phyloP scores from a whole-genome alignment of 2,797 vertebrate species.

The Lagorchestes hirsutus region DNA sequence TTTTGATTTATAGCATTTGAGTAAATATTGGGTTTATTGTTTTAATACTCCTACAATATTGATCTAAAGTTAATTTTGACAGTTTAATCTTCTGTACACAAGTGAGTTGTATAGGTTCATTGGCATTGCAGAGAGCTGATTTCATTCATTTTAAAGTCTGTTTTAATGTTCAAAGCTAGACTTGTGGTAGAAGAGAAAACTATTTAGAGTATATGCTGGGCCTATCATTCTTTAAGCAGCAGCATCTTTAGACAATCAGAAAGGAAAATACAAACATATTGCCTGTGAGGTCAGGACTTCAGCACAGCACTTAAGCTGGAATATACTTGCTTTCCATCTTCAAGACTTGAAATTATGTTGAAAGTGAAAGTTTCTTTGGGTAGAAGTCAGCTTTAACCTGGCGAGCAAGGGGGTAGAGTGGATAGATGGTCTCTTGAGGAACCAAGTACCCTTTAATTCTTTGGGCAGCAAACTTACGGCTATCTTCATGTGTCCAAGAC shows the following conservation, averaged over 20 bases:
- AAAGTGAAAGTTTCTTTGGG: slow-evolving; percentile 28
- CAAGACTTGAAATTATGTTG: slow-evolving; percentile 21
- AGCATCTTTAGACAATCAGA: not conserved
- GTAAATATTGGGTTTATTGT: not conserved
- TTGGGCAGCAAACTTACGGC: slow-evolving; percentile 56
- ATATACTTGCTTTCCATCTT: slow-evolving; percentile 50
- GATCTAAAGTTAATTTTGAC: not conserved
- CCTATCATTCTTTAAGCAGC: not conserved
- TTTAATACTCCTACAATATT: not conserved
- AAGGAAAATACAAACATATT: not conserved
- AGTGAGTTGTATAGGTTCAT: not conserved
- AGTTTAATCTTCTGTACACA: not conserved
- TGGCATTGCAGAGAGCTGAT: not conserved
- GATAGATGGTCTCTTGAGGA: slow-evolving; percentile 27
- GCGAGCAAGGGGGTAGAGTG: not conserved
- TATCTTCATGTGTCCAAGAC: slow-evolving; percentile 64
- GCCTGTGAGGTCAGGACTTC: slow-evolving; percentile 32
- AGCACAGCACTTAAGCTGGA: slow-evolving; percentile 28
- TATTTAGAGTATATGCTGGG: not conserved
- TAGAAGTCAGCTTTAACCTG: slow-evolving; percentile 42
- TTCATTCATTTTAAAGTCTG: not conserved
- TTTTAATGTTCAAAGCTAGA: not conserved
- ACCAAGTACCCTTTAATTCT: slow-evolving; percentile 65
- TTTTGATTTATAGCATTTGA: not conserved
- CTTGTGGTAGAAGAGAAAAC: not conserved